Base-by-base conservation (phyloP, 2,888 invertebrate genomes). In the Cyrtodaria siliqua region DNA sequence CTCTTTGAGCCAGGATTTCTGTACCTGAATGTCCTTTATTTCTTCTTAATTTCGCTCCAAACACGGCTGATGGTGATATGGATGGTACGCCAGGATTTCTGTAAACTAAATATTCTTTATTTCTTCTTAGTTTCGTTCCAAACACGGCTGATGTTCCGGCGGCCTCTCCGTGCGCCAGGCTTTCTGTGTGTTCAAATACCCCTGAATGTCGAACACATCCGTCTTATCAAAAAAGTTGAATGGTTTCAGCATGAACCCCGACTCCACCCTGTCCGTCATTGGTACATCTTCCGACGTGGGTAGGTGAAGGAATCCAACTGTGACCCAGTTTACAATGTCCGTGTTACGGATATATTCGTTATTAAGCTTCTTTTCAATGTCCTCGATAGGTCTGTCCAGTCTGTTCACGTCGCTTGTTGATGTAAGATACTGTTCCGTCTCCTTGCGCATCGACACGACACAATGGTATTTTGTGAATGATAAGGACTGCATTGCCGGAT, bases 161-260 rank as follows among this genome's bases (percentile, higher is more conserved):
- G 73, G 69, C 4, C 78, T 26, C 27, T 78, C 78, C 0, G 60
- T 64, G 27, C 59, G 33, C 60, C 55, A 59, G 12, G 29, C 33
- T 3, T 18, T 29, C 18, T 59, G 24, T 14, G 72, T 78, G 56
- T 83, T 72, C 4, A 78, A 67, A 49, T 79, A 79, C 8, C 62
- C 73, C 26, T 76, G 84, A 26, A 86, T 44, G 59, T 86, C 86
- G 57, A 85, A 86, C 4, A 78, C 71, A 0, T 78, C 75, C 12
- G 86, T 84, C 38, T 64, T 76, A 50, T 86, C 84, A 52, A 86
- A 86, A 64, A 84, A 86, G 57, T 86, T 86, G 64, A 83, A 86
- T 1, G 86, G 86, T 52, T 79, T 83, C n/a, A 86, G 52, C 52
- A 75, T 72, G 33, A 86, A 86, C 2, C 86, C 84, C 3, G 82